phyloP scores from a whole-genome alignment of 2,113 vertebrate species.

The Nymphicus hollandicus region DNA sequence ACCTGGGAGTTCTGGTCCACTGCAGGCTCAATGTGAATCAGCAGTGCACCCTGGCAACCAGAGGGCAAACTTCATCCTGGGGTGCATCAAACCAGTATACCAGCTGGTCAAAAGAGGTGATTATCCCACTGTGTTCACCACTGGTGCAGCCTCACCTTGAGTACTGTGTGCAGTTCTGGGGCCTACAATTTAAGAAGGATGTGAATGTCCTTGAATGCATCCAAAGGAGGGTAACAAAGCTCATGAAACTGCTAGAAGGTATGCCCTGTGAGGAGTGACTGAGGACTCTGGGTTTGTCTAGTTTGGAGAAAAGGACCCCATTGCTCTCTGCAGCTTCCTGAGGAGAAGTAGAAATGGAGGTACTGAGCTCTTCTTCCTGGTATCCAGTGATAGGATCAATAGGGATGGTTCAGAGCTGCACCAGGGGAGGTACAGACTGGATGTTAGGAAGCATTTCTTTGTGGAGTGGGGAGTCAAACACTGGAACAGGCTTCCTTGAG shows the following conservation, averaged over 20 bases:
- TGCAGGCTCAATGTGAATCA: neutral
- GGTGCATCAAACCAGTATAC: neutral
- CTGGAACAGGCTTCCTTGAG: neutral
- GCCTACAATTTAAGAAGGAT: neutral
- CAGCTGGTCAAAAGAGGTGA: too few species aligned
- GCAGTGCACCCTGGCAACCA: neutral
- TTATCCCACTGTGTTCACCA: rapidly evolving
- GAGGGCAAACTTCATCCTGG: neutral
- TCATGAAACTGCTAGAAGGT: neutral
- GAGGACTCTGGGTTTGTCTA: neutral
- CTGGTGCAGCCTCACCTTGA: rapidly evolving
- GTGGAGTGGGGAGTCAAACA: neutral
- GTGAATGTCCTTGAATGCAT: neutral
- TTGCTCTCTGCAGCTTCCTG: neutral
- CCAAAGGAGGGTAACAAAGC: neutral
- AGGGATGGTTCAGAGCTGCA: neutral
- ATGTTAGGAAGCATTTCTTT: neutral
- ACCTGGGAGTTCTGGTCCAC: neutral
- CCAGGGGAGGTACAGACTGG: neutral
- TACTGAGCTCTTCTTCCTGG: neutral
- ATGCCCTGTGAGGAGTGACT: neutral
- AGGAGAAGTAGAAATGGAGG: neutral
- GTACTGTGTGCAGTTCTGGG: neutral
- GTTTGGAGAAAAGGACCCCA: neutral
- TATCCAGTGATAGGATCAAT: rapidly evolving